Conservation (phyloP, 2,888 invertebrate species). For the Chaetogeoica ovagalla region DNA sequence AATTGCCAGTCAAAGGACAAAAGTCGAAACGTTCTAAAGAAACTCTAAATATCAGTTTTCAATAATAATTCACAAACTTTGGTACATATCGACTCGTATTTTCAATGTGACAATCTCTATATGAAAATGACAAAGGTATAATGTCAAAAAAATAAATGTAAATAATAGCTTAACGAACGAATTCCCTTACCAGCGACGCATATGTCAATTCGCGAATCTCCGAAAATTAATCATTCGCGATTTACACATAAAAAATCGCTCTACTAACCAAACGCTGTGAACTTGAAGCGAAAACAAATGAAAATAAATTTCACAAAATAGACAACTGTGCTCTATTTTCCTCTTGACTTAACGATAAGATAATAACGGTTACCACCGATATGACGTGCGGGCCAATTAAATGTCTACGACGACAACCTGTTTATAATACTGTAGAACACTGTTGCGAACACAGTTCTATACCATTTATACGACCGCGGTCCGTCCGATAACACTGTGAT, state of each 20-base stretch:
- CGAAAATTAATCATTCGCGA: neutral
- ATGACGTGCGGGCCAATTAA: neutral
- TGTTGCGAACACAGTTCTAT: neutral
- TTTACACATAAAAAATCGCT: neutral
- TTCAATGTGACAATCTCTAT: no score
- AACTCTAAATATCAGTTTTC: no score
- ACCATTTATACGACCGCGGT: neutral
- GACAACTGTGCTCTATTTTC: neutral
- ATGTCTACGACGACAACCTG: no score
- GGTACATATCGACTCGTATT: no score
- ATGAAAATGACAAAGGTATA: no score
- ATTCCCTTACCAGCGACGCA: conserved; percentile 10
- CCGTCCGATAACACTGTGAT: no score
- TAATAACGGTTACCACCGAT: conserved; percentile 17
- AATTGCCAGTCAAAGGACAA: no score
- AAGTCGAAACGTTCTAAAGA: no score
- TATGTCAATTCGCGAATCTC: neutral
- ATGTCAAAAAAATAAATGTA: neutral
- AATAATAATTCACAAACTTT: no score
- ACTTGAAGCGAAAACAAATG: neutral
- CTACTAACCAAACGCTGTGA: neutral
- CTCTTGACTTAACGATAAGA: neutral
- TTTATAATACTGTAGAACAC: no score
- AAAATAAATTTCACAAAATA: neutral
- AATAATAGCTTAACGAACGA: neutral